Evolutionary conservation across 2,113 vertebrate species (phyloP).

Genomic region (Hypanus sabinus): DNA sequence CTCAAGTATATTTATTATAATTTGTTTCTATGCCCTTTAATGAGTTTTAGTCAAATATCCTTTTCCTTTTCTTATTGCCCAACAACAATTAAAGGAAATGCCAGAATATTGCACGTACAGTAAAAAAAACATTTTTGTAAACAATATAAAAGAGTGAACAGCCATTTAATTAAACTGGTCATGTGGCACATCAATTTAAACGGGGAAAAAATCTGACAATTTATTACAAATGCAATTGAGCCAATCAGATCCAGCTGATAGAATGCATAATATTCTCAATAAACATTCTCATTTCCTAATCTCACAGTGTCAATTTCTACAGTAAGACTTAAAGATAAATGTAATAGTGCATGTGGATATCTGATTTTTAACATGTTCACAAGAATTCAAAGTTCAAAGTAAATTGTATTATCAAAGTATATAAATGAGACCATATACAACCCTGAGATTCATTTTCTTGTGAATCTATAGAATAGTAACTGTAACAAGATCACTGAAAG

Average conservation of each 20-base stretch:
- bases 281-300: slow-evolving; percentile 3
- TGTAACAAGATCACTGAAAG: too few relatives aligned
- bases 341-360: neutral
- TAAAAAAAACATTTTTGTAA: neutral
- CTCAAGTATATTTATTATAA: neutral
- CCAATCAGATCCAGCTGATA: slow-evolving; percentile 10
- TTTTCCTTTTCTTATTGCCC: neutral
- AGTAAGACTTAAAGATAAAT: neutral
- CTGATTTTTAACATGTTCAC: neutral
- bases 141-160: neutral
- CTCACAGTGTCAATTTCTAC: neutral
- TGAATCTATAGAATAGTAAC: too few relatives aligned
- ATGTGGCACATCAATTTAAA: neutral
- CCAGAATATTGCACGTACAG: slow-evolving; percentile 4
- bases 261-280: neutral
- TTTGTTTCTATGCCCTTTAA: neutral
- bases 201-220: neutral
- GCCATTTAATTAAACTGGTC: neutral
- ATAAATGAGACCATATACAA: too few relatives aligned
- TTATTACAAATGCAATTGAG: neutral
- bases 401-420: too few relatives aligned
- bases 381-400: neutral
- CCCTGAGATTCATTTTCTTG: too few relatives aligned
- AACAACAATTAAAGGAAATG: neutral
- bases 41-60: neutral